These are phyloP conservation scores for Tetanocera ferruginea DNA, from an alignment of 2,888 invertebrate genomes.

Conservation along the genomic window DNA sequence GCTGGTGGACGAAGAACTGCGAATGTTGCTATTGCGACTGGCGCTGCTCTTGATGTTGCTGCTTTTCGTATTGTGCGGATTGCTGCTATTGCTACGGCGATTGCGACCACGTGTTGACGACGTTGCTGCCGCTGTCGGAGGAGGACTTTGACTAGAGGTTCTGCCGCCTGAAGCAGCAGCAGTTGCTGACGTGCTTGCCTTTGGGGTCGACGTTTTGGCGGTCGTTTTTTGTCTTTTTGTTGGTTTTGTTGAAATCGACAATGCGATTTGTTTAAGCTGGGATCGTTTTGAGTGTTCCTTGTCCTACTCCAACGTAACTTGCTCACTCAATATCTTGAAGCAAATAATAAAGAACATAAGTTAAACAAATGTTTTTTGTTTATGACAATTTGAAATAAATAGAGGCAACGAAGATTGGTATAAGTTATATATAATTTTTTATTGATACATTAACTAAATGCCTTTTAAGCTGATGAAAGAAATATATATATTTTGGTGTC, in stretches of 20 bases:
- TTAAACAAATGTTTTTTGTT: background rate
- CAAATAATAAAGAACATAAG: background rate
- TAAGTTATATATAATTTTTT: no score
- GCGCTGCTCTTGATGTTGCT: conserved; percentile 66
- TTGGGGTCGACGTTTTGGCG: conserved; percentile 59
- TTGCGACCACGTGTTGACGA: conserved; percentile 49
- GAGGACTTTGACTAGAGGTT: conserved; percentile 53
- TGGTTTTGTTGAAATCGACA: conserved; percentile 10
- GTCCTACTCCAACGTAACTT: conserved; percentile 13
- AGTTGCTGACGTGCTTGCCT: conserved; percentile 60
- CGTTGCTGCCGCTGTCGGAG: conserved; percentile 51
- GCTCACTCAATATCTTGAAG: conserved; percentile 6
- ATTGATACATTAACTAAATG: no score
- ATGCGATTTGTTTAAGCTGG: conserved; percentile 13
- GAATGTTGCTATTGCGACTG: conserved; percentile 69
- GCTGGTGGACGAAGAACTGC: conserved; percentile 70
- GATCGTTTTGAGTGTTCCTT: conserved; percentile 21
- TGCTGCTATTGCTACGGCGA: conserved; percentile 51
- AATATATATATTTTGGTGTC: no score
- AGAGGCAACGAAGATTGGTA: no score
- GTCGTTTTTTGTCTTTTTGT: conserved; percentile 46
- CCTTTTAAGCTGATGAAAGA: no score
- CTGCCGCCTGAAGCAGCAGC: conserved; percentile 58
- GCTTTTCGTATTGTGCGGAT: conserved; percentile 55
- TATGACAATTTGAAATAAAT: no score